These are phyloP conservation scores for Torymus auratus DNA, from an alignment of 2,888 invertebrate genomes.

Conservation along the genomic window DNA sequence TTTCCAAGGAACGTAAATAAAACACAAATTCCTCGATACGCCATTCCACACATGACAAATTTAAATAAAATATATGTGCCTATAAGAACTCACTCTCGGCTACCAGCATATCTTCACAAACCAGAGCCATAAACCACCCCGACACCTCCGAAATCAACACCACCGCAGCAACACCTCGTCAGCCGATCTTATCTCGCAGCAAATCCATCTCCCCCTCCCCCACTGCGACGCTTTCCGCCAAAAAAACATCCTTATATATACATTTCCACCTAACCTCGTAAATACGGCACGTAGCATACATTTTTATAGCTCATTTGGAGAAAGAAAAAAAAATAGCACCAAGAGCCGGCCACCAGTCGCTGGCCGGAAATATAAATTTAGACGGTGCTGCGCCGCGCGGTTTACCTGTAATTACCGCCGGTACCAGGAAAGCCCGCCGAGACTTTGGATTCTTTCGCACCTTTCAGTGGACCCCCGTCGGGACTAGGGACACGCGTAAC, in stretches of 20 bases:
- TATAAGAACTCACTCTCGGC: no score
- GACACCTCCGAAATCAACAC: slow-evolving; percentile 27
- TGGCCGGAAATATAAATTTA: slow-evolving; percentile 69
- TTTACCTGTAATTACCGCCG: slow-evolving; percentile 66
- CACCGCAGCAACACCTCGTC: neutral
- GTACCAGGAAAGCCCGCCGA: slow-evolving; percentile 60
- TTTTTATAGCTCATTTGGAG: slow-evolving; percentile 53
- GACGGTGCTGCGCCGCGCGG: slow-evolving; percentile 50
- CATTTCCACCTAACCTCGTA: slow-evolving; percentile 27
- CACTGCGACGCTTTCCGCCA: neutral
- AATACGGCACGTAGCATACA: slow-evolving; percentile 29
- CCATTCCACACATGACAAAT: no score
- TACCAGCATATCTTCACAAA: no score
- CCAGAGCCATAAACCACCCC: slow-evolving; percentile 7
- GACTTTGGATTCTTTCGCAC: slow-evolving; percentile 61
- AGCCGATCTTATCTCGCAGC: slow-evolving; percentile 23
- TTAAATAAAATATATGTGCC: no score
- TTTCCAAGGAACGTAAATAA: no score
- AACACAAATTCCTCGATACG: no score
- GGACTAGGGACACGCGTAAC: slow-evolving; percentile 45
- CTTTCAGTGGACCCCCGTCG: slow-evolving; percentile 60
- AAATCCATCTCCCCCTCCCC: neutral
- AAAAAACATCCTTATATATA: neutral
- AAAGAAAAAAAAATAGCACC: neutral
- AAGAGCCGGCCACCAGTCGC: slow-evolving; percentile 44